Evolutionary conservation across 2,113 vertebrate species (phyloP), one percentile per base, ranked within the genome.

Genomic region (Neogale vison): DNA sequence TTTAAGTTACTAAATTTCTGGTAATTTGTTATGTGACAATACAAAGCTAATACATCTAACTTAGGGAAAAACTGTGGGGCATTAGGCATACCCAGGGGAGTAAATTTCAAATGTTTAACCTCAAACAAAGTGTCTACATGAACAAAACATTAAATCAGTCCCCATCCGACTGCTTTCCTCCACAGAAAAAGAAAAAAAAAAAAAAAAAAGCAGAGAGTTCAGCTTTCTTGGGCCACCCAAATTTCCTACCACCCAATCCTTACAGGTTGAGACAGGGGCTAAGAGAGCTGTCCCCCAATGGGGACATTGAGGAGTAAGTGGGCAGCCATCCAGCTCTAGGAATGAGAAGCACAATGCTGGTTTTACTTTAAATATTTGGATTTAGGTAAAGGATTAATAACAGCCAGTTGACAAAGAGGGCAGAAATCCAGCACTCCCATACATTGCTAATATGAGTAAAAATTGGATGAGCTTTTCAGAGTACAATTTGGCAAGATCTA

Each of bases 321-420:
- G 61, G 34, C 31, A 71, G 79, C 47, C 24, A 34, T 65, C 18
- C 59, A 18, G 23, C 18, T 77, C n/a, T 7, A 52, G 23, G 69
- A 55, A 63, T 82, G 18, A 15, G 57, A 47, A 77, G 1, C 4
- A 0, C 29, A 47, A 63, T 39, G 23, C 12, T 81, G 3, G 52
- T 83, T 94, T 94, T 45, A 59, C 61, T 74, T 94, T 96, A 93
- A 95, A 76, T 76, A 72, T 93, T 79, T 83, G 83, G 39, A 91
- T 71, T 93, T 95, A 81, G 31, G 13, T 61, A 92, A 86, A 90
- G 26, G 52, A 96, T 88, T 84, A 85, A 82, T 96, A 55, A 69
- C 20, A 79, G 31, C 59, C 88, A 18, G 0, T 61, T 93, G 90
- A 90, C 76, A 65, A 90, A 59, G 65, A 52, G 83, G 39, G 84